phyloP scores from a whole-genome alignment of 2,888 invertebrate species.

The Megalurothrips usitatus region DNA sequence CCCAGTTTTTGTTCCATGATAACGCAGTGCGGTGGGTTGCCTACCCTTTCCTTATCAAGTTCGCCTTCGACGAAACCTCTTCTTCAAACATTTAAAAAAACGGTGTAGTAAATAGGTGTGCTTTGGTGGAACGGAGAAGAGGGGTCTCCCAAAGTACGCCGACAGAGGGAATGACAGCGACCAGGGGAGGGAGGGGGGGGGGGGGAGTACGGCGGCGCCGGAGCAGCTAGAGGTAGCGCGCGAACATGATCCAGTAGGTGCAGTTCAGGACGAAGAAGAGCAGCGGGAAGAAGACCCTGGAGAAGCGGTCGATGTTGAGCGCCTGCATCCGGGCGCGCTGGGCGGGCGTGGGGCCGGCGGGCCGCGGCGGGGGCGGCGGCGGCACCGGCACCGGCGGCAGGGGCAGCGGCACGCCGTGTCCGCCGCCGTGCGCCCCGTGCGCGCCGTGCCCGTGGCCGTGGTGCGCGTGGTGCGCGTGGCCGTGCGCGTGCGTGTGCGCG shows the following conservation, averaged over 20 bases:
- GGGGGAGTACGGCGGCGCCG: not conserved
- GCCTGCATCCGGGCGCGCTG: constrained; percentile 60
- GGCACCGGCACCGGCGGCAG: constrained; percentile 42
- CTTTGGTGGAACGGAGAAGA: too few relatives aligned
- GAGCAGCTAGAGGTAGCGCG: constrained; percentile 51
- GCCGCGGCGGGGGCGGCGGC: constrained; percentile 44
- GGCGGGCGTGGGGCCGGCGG: constrained; percentile 52
- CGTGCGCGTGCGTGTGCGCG: not conserved
- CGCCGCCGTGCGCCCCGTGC: not conserved
- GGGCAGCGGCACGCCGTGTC: constrained; percentile 30
- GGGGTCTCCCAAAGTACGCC: too few relatives aligned
- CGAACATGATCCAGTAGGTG: constrained; percentile 69
- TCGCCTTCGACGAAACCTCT: too few relatives aligned
- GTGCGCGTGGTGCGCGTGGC: constrained; percentile 29
- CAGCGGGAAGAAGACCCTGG: constrained; percentile 65
- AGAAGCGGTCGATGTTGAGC: constrained; percentile 66
- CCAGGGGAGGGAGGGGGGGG: not conserved
- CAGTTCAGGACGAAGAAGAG: constrained; percentile 63
- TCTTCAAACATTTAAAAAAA: too few relatives aligned
- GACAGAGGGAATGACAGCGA: too few relatives aligned
- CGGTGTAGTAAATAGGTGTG: too few relatives aligned
- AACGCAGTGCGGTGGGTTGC: too few relatives aligned
- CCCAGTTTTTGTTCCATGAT: too few relatives aligned
- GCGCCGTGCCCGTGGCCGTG: constrained; percentile 6
- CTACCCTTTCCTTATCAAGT: too few relatives aligned